A percentile compares a stretch with the other conserved stretches of the same genome.
Conservation (phyloP, 2,113 vertebrate genomes). For the Toxostoma redivivum region DNA sequence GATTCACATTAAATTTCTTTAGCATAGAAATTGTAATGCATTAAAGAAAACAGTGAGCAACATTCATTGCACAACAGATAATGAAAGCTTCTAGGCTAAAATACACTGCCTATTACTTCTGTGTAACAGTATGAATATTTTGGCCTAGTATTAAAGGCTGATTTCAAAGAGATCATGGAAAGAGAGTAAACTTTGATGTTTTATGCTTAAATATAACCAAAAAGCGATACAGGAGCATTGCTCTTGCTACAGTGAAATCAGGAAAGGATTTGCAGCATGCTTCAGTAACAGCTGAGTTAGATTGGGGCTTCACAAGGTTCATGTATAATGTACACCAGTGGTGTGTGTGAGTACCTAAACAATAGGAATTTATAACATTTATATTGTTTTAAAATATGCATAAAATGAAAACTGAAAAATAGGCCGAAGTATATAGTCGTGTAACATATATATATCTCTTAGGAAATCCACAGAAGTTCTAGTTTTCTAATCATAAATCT, state of each 20-base stretch:
- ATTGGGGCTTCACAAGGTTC: background rate
- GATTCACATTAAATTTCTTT: background rate
- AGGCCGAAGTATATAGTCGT: background rate
- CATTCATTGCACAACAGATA: background rate
- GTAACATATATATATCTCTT: background rate
- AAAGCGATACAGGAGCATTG: background rate
- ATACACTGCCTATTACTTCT: accelerated
- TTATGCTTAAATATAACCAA: background rate
- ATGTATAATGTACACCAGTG: background rate
- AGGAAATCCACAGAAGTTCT: background rate
- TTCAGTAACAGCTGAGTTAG: background rate
- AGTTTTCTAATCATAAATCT: background rate
- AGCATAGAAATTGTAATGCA: background rate
- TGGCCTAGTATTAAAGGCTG: background rate
- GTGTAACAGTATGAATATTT: background rate
- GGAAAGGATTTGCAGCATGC: background rate
- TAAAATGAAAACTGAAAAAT: background rate
- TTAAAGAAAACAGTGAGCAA: background rate
- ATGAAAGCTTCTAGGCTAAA: background rate
- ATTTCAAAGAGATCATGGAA: conserved; percentile 29
- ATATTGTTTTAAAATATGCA: background rate
- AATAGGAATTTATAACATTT: background rate
- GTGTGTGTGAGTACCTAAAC: background rate
- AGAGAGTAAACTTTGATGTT: background rate
- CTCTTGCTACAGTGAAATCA: background rate